Evolutionary conservation across 2,797 vertebrate species (phyloP).

Genomic region (Dendrocincla fuliginosa): DNA sequence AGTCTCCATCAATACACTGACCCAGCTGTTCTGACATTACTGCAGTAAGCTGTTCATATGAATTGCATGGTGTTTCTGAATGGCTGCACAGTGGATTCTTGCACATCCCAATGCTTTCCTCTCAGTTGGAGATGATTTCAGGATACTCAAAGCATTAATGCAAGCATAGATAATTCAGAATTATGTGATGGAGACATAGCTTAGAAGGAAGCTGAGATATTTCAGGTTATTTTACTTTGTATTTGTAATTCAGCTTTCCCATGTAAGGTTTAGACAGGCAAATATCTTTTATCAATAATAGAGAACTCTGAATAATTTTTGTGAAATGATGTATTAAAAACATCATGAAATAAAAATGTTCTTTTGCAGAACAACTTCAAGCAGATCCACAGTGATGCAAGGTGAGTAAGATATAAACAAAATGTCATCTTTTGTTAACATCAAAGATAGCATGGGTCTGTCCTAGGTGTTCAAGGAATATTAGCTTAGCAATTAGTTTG

Average conservation of each 20-base stretch:
- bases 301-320: neutral
- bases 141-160: neutral
- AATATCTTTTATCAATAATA: neutral
- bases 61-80: neutral
- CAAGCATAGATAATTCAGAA: neutral
- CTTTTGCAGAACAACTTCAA: constrained; percentile 58
- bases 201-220: neutral
- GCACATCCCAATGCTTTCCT: neutral
- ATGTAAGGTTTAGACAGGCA: neutral
- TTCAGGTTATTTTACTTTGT: neutral
- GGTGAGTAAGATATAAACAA: constrained; percentile 56
- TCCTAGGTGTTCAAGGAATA: neutral
- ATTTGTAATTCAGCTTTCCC: neutral
- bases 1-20: neutral
- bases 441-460: neutral
- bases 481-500: neutral
- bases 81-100: neutral
- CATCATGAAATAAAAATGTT: neutral
- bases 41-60: neutral
- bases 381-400: constrained; percentile 4
- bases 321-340: neutral
- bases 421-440: neutral
- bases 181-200: neutral
- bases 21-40: neutral
- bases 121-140: neutral